Evolutionary conservation across 2,113 vertebrate genomes (phyloP).

Genomic region (Emydocephalus ijimae): DNA sequence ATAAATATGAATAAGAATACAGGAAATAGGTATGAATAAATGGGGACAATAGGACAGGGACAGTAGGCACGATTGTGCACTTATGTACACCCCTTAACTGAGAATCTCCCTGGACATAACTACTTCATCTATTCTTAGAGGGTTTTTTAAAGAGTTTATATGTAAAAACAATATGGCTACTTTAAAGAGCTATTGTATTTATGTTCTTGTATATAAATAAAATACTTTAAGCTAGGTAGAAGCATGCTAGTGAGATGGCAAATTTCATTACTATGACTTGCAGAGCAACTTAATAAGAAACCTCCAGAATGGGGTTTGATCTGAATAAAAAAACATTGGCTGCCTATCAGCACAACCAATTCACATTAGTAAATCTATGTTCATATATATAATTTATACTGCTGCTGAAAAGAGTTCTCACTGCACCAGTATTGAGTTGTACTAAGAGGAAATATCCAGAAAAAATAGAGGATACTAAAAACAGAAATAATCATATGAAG

Average conservation of each 20-base stretch:
- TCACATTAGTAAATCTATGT: constrained; percentile 69
- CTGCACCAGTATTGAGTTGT: constrained; percentile 60
- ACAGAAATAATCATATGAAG: constrained; percentile 30
- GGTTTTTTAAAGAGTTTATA: background rate
- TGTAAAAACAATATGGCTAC: background rate
- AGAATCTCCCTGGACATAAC: background rate
- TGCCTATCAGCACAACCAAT: constrained; percentile 70
- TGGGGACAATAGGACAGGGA: no score
- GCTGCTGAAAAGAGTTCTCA: constrained; percentile 54
- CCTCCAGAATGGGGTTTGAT: constrained; percentile 60
- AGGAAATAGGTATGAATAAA: no score
- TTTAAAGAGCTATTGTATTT: background rate
- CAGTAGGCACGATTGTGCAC: no score
- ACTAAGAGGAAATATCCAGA: constrained; percentile 55
- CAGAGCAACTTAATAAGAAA: constrained; percentile 60
- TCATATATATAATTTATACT: constrained; percentile 70
- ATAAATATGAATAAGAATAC: no score
- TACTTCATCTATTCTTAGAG: background rate
- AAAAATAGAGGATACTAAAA: constrained; percentile 26
- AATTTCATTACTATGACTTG: constrained; percentile 63
- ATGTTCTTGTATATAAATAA: background rate
- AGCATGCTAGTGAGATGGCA: constrained; percentile 31
- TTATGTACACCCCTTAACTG: background rate
- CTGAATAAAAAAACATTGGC: constrained; percentile 74
- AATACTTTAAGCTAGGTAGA: constrained; percentile 16